phyloP scores from a whole-genome alignment of 2,797 vertebrate species.

The Florisuga fusca region DNA sequence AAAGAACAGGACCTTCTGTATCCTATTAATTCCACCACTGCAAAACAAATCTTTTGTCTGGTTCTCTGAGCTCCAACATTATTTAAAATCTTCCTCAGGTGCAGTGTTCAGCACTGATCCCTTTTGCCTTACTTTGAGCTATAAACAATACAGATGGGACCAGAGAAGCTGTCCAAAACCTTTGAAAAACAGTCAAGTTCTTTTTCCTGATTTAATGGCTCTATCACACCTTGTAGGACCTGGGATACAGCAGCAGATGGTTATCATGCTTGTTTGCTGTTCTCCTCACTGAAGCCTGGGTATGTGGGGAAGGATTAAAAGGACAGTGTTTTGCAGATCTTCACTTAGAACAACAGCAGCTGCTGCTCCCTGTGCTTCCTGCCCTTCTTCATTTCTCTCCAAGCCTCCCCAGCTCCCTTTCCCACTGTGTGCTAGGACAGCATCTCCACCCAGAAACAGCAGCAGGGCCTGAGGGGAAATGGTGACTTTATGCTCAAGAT shows the following conservation, averaged over 20 bases:
- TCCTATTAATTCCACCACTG: neutral
- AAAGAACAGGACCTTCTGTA: neutral
- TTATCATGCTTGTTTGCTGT: neutral
- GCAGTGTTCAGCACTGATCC: neutral
- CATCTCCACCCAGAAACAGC: neutral
- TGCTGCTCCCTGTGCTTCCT: constrained; percentile 8
- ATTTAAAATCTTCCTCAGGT: neutral
- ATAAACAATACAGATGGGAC: neutral
- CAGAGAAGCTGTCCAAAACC: neutral
- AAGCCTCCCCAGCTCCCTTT: neutral
- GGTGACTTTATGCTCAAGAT: constrained; percentile 42
- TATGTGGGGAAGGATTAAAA: neutral
- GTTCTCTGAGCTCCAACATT: neutral
- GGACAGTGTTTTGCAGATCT: neutral
- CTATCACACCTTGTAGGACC: neutral
- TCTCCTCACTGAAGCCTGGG: neutral
- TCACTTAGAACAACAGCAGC: constrained; percentile 19
- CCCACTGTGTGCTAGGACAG: neutral
- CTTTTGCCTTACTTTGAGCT: neutral
- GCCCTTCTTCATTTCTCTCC: neutral
- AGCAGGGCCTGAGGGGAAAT: constrained; percentile 4
- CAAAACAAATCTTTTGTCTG: neutral
- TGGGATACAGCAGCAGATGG: neutral
- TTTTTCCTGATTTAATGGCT: neutral
- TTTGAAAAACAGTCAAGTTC: neutral